A percentile compares a stretch with the other conserved stretches of the same genome.
phyloP scores from a whole-genome alignment of 2,888 invertebrate genomes.

The Lycia hirtaria region DNA sequence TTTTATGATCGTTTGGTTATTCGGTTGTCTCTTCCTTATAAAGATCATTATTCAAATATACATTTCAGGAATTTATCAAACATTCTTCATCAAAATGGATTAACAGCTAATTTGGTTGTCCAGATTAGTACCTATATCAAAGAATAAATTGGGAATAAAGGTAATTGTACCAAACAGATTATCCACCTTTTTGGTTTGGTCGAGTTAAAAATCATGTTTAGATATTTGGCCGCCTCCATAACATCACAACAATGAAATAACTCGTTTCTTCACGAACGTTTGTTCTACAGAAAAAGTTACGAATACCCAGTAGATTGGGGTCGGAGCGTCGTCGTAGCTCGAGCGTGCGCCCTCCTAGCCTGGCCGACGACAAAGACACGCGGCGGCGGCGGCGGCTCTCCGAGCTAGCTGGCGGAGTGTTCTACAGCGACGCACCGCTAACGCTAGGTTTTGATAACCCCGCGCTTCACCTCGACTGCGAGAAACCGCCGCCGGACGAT shows the following conservation, averaged over 20 bases:
- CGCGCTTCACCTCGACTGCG: conserved; percentile 69
- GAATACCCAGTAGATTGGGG: conserved; percentile 69
- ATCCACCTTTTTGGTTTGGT: too few relatives aligned
- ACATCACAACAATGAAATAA: neutral
- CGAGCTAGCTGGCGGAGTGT: conserved; percentile 79
- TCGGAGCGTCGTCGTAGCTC: conserved; percentile 75
- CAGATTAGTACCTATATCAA: too few relatives aligned
- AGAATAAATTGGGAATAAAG: too few relatives aligned
- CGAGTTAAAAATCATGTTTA: too few relatives aligned
- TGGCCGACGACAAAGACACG: conserved; percentile 76
- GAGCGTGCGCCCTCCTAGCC: conserved; percentile 73
- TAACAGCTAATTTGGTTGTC: too few relatives aligned
- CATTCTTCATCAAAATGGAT: too few relatives aligned
- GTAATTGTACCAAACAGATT: too few relatives aligned
- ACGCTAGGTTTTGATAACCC: conserved; percentile 71
- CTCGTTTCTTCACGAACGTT: conserved; percentile 3
- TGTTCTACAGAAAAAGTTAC: conserved; percentile 64
- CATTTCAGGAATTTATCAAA: too few relatives aligned
- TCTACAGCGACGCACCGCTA: conserved; percentile 73
- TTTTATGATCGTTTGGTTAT: too few relatives aligned
- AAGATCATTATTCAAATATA: too few relatives aligned
- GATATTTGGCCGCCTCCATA: too few relatives aligned
- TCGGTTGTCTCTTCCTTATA: too few relatives aligned
- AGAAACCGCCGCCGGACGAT: conserved; percentile 65
- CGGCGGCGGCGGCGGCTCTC: conserved; percentile 76